Percentiles rank a stretch among this genome's conserved stretches.
phyloP scores from a whole-genome alignment of 1,140 invertebrate species.

The Euwallacea fornicatus region DNA sequence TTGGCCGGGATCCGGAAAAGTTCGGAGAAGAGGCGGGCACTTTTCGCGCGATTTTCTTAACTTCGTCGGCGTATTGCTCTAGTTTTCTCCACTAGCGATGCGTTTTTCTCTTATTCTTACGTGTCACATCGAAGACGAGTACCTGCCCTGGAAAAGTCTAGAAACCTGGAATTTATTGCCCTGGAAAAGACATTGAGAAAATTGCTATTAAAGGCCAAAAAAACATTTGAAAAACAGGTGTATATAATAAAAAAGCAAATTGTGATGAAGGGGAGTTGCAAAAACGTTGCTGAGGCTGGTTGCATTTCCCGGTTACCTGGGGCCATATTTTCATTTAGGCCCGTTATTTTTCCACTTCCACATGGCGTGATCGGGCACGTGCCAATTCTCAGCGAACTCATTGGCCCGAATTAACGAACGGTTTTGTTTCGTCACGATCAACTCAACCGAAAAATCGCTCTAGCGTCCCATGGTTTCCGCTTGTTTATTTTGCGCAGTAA shows the following conservation, averaged over 20 bases:
- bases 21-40: conserved; percentile 43
- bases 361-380: conserved; percentile 22
- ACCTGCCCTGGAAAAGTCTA: conserved; percentile 20
- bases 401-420: conserved; percentile 31
- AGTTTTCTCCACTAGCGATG: conserved; percentile 44
- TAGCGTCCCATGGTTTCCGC: conserved; percentile 9
- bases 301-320: conserved; percentile 16
- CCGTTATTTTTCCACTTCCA: conserved; percentile 34
- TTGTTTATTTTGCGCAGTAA: conserved; percentile 26
- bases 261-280: too few species aligned
- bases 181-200: neutral
- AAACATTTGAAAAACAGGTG: too few species aligned
- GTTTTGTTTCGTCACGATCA: conserved; percentile 26
- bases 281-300: too few species aligned
- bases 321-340: conserved; percentile 29
- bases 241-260: too few species aligned
- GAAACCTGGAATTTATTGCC: conserved; percentile 22
- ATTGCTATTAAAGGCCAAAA: neutral
- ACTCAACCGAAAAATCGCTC: conserved; percentile 31
- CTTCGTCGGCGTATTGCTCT: conserved; percentile 44
- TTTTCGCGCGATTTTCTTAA: conserved; percentile 43
- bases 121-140: conserved; percentile 14
- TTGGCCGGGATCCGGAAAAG: conserved; percentile 41
- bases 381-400: conserved; percentile 26
- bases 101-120: conserved; percentile 28